Percentiles rank a stretch among this genome's conserved stretches.
These are phyloP conservation scores for Trichogramma pretiosum DNA, from an alignment of 1,140 invertebrate genomes.

Conservation along the genomic window DNA sequence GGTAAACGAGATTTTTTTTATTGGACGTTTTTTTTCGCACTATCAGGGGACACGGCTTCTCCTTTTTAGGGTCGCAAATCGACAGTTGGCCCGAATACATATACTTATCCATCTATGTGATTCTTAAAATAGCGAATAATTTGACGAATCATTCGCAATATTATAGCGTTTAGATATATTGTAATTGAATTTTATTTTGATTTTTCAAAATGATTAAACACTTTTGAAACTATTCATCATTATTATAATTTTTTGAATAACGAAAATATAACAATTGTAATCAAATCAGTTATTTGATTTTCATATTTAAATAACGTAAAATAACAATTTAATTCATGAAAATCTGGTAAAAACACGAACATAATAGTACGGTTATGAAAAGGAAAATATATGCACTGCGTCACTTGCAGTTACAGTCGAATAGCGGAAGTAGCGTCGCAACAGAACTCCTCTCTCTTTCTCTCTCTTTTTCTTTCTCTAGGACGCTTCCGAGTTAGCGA, in stretches of 20 bases:
- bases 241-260: neutral
- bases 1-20: conserved; percentile 19
- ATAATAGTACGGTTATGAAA: conserved; percentile 1
- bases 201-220: neutral
- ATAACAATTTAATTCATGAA: conserved; percentile 10
- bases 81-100: conserved; percentile 32
- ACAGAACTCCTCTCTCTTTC: no score
- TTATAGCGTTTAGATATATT: neutral
- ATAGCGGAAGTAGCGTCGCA: conserved; percentile 11
- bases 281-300: neutral
- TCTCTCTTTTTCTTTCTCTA: no score
- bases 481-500: no score
- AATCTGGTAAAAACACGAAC: neutral
- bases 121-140: conserved; percentile 36
- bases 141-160: neutral
- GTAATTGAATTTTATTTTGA: neutral
- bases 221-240: neutral
- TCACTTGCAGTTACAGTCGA: conserved; percentile 10
- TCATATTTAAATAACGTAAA: neutral
- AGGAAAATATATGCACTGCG: conserved; percentile 14
- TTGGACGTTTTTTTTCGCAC: conserved; percentile 13
- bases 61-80: conserved; percentile 3
- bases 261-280: neutral
- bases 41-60: neutral
- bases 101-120: conserved; percentile 25